These are phyloP conservation scores for Pentamera pediparva DNA, from an alignment of 53 echinoderm and acorn worm genomes.

Conservation along the genomic window DNA sequence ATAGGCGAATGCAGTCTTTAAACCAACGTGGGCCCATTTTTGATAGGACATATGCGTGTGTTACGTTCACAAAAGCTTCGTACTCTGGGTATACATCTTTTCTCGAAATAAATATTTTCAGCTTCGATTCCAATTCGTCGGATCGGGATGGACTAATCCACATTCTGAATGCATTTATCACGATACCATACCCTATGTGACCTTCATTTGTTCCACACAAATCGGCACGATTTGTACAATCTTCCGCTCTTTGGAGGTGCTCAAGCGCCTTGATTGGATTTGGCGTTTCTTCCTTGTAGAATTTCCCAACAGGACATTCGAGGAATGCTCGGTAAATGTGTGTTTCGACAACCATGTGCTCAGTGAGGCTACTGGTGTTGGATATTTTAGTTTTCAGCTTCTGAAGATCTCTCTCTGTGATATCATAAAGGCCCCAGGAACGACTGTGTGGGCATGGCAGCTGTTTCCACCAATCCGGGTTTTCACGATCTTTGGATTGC, in stretches of 20 bases:
- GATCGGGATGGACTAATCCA: background rate
- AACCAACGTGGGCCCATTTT: background rate
- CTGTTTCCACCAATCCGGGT: background rate
- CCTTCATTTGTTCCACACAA: background rate
- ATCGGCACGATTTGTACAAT: background rate
- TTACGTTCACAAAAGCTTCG: background rate
- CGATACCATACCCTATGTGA: background rate
- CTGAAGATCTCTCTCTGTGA: background rate
- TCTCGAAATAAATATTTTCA: background rate
- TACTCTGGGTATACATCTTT: background rate
- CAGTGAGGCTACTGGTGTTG: background rate
- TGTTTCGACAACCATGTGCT: background rate
- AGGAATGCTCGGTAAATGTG: background rate
- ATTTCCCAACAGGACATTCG: background rate
- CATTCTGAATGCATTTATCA: background rate
- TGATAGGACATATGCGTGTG: background rate
- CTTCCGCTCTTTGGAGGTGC: background rate
- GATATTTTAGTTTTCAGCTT: background rate
- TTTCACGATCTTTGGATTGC: no score
- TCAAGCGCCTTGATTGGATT: background rate
- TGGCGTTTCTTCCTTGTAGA: background rate
- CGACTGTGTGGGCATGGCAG: background rate
- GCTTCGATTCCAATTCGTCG: background rate
- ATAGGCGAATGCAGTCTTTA: background rate
- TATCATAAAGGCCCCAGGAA: background rate